A percentile compares a stretch with the other conserved stretches of the same genome.
Conservation (phyloP, 2,797 vertebrate species). For the Lutjanus campechanus region DNA sequence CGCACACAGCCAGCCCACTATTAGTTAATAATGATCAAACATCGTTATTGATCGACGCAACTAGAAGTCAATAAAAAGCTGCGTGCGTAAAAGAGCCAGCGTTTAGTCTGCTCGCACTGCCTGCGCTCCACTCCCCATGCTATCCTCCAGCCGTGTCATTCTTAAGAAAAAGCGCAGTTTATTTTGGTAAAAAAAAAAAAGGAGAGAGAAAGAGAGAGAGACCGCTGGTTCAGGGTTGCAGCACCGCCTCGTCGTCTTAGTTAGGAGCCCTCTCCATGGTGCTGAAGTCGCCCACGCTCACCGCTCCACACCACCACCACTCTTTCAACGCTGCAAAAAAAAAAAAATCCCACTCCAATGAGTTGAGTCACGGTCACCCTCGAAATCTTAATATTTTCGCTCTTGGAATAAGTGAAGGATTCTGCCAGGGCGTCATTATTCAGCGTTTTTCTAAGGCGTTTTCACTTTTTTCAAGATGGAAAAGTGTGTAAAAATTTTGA, state of each 20-base stretch:
- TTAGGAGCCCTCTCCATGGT: constrained; percentile 81
- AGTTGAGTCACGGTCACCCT: constrained; percentile 17
- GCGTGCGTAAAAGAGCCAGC: constrained; percentile 39
- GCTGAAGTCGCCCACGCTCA: constrained; percentile 80
- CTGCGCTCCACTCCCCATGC: neutral
- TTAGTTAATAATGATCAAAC: constrained; percentile 39
- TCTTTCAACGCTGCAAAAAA: constrained; percentile 15
- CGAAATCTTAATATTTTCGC: neutral
- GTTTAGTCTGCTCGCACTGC: neutral
- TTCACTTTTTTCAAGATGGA: neutral
- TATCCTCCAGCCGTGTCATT: neutral
- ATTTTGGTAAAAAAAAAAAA: neutral
- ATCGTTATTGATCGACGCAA: constrained; percentile 27
- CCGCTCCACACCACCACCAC: constrained; percentile 41
- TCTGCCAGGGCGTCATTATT: neutral
- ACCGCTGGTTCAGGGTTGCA: constrained; percentile 21
- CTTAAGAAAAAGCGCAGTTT: constrained; percentile 1
- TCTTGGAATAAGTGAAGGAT: neutral
- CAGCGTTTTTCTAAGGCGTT: neutral
- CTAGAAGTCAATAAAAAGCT: constrained; percentile 36
- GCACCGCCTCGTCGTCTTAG: constrained; percentile 54
- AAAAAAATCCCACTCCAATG: neutral
- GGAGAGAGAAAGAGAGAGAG: neutral
- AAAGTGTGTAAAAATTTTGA: neutral
- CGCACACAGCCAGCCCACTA: neutral